These are phyloP conservation scores for Aphis gossypii DNA, from an alignment of 1,140 invertebrate species.

Conservation along the genomic window DNA sequence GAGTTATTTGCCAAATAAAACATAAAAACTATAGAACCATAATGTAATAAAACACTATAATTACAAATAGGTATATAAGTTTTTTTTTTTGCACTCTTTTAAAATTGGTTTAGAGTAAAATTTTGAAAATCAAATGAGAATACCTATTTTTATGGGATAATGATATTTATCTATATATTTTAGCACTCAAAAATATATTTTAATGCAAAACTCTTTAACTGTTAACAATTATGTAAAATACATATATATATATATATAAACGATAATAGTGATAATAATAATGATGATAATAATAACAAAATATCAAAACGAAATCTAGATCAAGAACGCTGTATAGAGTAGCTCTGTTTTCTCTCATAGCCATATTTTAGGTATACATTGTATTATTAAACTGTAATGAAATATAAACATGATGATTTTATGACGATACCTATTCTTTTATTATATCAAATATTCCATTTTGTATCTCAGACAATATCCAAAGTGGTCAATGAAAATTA, in stretches of 20 bases:
- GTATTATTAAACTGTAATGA: background rate
- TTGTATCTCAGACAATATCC: too few relatives aligned
- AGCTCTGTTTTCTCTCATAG: background rate
- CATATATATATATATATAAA: too few relatives aligned
- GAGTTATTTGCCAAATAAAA: background rate
- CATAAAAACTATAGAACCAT: background rate
- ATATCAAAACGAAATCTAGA: background rate
- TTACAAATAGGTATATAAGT: too few relatives aligned
- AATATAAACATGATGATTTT: background rate
- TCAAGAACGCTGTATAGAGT: background rate
- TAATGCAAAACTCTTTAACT: background rate
- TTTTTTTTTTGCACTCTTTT: too few relatives aligned
- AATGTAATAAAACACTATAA: background rate
- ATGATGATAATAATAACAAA: background rate
- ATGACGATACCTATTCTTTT: background rate
- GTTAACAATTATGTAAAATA: too few relatives aligned
- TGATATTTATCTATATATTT: background rate
- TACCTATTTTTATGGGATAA: background rate
- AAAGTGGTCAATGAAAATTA: too few relatives aligned
- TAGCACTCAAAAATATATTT: background rate
- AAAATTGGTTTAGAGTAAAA: too few relatives aligned
- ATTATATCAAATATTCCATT: too few relatives aligned
- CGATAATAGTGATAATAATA: too few relatives aligned
- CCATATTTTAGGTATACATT: background rate
- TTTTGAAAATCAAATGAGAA: background rate